phyloP scores from a whole-genome alignment of 2,113 vertebrate species.

The Blennius ocellaris region DNA sequence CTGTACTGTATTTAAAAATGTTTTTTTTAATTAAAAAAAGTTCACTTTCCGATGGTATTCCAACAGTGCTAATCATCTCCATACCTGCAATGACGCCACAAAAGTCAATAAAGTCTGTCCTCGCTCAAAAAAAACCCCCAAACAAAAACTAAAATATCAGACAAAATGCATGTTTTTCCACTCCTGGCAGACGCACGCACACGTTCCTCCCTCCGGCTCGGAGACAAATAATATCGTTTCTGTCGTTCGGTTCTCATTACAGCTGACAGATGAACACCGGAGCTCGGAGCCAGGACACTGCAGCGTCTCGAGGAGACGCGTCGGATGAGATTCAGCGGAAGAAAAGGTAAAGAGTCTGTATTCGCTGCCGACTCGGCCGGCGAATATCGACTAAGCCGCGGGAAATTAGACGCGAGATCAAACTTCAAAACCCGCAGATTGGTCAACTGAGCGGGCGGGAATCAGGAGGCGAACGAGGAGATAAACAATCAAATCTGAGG shows the following conservation, averaged over 20 bases:
- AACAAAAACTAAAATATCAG: too few relatives aligned
- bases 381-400: conserved; percentile 15
- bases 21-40: too few relatives aligned
- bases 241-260: conserved; percentile 3
- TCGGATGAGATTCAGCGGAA: not conserved
- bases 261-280: conserved; percentile 5
- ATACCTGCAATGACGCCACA: too few relatives aligned
- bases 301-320: not conserved
- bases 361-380: conserved; percentile 12
- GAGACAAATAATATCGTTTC: conserved; percentile 1
- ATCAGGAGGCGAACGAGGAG: conserved; percentile 19
- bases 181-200: not conserved
- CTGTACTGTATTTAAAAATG: too few relatives aligned
- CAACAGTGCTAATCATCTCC: too few relatives aligned
- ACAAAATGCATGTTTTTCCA: not conserved
- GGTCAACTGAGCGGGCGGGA: conserved; percentile 5
- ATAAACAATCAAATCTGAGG: not conserved
- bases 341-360: conserved; percentile 24
- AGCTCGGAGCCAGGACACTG: conserved; percentile 1
- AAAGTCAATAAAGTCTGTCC: too few relatives aligned
- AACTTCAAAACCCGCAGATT: conserved; percentile 7
- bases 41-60: too few relatives aligned
- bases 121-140: too few relatives aligned
- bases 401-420: conserved; percentile 15
- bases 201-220: not conserved